phyloP scores from a whole-genome alignment of 2,797 vertebrate genomes.

The Paramormyrops hopkinsi region DNA sequence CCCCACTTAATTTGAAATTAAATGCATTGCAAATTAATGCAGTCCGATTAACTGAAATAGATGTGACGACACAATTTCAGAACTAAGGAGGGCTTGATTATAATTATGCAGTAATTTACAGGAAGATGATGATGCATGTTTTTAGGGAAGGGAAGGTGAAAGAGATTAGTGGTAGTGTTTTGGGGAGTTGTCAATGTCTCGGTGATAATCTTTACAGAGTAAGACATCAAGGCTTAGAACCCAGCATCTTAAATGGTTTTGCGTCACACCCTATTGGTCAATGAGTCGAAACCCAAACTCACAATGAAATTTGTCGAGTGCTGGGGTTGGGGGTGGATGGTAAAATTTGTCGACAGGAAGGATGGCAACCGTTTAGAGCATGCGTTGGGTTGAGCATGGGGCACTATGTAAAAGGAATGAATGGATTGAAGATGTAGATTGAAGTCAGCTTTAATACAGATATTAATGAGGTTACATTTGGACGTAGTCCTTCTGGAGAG shows the following conservation, averaged over 20 bases:
- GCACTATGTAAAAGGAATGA: background rate
- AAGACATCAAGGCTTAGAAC: background rate
- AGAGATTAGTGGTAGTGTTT: background rate
- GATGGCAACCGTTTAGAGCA: background rate
- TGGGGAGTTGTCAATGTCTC: background rate
- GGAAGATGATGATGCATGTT: background rate
- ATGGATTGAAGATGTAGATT: background rate
- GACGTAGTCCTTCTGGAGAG: background rate
- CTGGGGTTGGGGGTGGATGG: background rate
- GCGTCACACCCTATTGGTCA: background rate
- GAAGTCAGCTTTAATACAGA: background rate
- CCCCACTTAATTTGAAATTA: background rate
- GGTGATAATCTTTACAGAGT: background rate
- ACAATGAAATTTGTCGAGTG: background rate
- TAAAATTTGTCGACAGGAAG: background rate
- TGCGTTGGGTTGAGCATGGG: background rate
- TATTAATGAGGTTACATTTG: background rate
- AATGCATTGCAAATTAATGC: background rate
- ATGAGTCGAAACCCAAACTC: background rate
- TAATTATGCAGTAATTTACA: background rate
- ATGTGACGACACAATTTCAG: background rate
- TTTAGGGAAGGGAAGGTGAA: background rate
- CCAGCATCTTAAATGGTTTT: background rate
- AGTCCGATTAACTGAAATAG: background rate
- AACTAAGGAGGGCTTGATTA: background rate